Evolutionary conservation across 2,888 invertebrate species (phyloP).

Genomic region (Drosophila merina): DNA sequence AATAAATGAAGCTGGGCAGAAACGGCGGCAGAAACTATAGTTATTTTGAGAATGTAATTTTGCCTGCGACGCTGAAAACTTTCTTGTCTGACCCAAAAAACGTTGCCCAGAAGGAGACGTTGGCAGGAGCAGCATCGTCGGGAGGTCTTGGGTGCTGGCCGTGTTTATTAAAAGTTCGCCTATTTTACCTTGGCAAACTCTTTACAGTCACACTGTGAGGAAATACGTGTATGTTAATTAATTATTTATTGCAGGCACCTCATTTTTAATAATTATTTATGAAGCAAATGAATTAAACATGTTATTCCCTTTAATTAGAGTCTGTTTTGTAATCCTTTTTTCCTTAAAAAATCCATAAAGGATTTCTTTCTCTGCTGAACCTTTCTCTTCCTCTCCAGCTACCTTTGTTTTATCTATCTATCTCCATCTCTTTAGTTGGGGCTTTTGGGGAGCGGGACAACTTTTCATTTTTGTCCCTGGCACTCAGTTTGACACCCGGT

Average conservation of each 20-base stretch:
- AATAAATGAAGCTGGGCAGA: constrained; percentile 19
- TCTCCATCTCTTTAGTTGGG: background rate
- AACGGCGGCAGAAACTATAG: constrained; percentile 33
- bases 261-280: too few relatives aligned
- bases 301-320: too few relatives aligned
- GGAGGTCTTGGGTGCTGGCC: background rate
- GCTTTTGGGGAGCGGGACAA: constrained; percentile 34
- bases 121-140: background rate
- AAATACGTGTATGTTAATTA: background rate
- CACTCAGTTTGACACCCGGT: constrained; percentile 69
- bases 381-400: background rate
- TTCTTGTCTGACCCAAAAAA: constrained; percentile 64
- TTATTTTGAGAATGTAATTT: constrained; percentile 55
- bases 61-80: constrained; percentile 44
- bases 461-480: constrained; percentile 72
- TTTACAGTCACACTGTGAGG: background rate
- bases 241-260: too few relatives aligned
- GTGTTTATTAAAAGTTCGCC: constrained; percentile 61
- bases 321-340: too few relatives aligned
- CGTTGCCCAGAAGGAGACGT: constrained; percentile 27
- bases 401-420: constrained; percentile 27
- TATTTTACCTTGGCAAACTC: constrained; percentile 11
- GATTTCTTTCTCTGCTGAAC: constrained; percentile 4
- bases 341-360: background rate
- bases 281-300: too few relatives aligned